These are phyloP conservation scores for Anas georgica DNA, from an alignment of 2,797 vertebrate species.

Conservation along the genomic window DNA sequence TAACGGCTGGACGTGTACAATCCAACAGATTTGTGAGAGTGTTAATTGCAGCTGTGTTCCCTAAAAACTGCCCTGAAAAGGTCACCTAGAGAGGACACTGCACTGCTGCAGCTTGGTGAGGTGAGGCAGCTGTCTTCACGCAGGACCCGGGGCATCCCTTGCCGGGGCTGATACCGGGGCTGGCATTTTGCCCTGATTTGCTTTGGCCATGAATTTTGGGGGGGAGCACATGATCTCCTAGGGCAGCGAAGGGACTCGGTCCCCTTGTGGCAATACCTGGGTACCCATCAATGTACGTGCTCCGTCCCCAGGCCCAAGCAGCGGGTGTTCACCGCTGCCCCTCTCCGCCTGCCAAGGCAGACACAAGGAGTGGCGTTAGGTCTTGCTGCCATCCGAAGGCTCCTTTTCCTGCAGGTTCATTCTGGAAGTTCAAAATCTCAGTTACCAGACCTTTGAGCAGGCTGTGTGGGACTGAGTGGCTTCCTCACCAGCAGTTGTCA, in stretches of 20 bases:
- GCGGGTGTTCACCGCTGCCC: background rate
- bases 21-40: background rate
- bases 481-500: background rate
- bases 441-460: background rate
- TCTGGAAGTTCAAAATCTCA: background rate
- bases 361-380: no score
- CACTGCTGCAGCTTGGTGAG: no score
- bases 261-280: accelerated
- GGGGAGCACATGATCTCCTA: accelerated
- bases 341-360: background rate
- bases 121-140: background rate
- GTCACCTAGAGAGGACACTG: accelerated
- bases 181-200: accelerated
- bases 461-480: background rate
- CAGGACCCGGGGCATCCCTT: background rate
- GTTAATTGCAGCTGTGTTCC: background rate
- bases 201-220: background rate
- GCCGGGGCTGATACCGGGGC: background rate
- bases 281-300: background rate
- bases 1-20: accelerated
- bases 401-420: background rate
- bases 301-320: background rate
- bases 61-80: accelerated
- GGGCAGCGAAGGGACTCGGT: accelerated
- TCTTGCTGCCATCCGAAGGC: background rate